Evolutionary conservation across 2,797 vertebrate species (phyloP), one percentile per base, ranked within the genome.

Genomic region (Phrynocephalus vlangalii): DNA sequence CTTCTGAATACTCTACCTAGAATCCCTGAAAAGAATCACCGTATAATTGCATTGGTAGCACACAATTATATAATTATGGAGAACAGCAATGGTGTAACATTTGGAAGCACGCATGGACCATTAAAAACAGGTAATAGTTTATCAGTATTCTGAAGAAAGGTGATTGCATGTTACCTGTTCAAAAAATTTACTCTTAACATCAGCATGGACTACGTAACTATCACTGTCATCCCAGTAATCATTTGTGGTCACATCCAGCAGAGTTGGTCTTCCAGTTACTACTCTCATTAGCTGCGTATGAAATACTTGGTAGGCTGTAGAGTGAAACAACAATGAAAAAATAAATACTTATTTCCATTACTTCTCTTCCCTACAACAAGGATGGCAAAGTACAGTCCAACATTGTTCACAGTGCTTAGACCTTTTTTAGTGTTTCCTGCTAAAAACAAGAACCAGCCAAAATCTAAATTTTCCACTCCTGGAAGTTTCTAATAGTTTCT

Each of bases 171-270:
- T 76, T 95, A 95, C 95, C 86, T 84, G 72, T 44, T 9, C 73
- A 30, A 91, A 92, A 92, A 33, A 24, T 76, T 77, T 89, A 82
- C 88, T 96, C 22, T n/a, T 1, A 88, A 82, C 28, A 20, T 50
- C 76, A 79, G 96, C 80, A 56, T 88, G n/a, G 48, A 93, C 1
- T 26, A 20, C 0, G 8, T 93, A 95, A 88, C 48, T 92, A 11
- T 90, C 60, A 71, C 84, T 81, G 67, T 91, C 33, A 87, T 96
- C 94, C 84, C 91, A 95, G 80, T 5, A 13, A 2, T 83, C 85
- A 50, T 79, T 3, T 78, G 48, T 13, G 33, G 20, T 79, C 73
- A 94, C 28, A 26, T 95, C 86, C 79, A 96, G 6, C 50, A 93
- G 33, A 10, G 8, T 18, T 52, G 93, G 91, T 50, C 91, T 95